Base-by-base conservation (phyloP, 2,888 invertebrate species). In the Nomada fabriciana region DNA sequence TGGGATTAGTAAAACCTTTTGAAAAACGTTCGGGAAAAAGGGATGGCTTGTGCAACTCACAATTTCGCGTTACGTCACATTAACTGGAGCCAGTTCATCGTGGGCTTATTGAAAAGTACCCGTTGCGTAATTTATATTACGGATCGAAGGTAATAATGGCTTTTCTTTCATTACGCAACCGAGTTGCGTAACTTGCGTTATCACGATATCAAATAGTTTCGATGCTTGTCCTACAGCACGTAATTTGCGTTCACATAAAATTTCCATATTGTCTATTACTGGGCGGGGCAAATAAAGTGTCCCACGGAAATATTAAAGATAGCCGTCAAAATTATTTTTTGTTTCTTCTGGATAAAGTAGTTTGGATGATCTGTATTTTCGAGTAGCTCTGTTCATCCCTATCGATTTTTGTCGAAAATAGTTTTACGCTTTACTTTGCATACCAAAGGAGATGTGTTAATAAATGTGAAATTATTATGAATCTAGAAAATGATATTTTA, bases 31-130 rank as follows among this genome's bases (percentile, higher is more conserved):
- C 20, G 36, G 61, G 20, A 60, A 50, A 60, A 13, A n/a, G 25
- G 9, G 15, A 11, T 20, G 42, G 18, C 50, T 64, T 57, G 65
- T 53, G 67, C 18, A 72, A 71, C 65, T 71, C 42, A 65, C 59
- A 76, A 65, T 71, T 67, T 42, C 60, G 53, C 25, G 60, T 77
- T 77, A 67, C 72, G 60, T 77, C 71, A 64, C 36, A 64, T 50
- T 43, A n/a, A 42, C 43, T 13, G 59, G n/a, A 64, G n/a, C 52
- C 74, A 64, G 57, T 63, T 55, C n/a, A 42, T 59, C 69, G 59
- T 0, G 64, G 63, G 75, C 60, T 57, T 60, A 70, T 65, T 65
- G 60, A 80, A 80, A 79, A 80, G 63, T 70, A 75, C 47, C 23
- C 53, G 59, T 80, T 80, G 75, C 43, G 67, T 67, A 75, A 80